These are phyloP conservation scores for Rhinoptilus africanus DNA, from an alignment of 2,113 vertebrate species.

Conservation along the genomic window DNA sequence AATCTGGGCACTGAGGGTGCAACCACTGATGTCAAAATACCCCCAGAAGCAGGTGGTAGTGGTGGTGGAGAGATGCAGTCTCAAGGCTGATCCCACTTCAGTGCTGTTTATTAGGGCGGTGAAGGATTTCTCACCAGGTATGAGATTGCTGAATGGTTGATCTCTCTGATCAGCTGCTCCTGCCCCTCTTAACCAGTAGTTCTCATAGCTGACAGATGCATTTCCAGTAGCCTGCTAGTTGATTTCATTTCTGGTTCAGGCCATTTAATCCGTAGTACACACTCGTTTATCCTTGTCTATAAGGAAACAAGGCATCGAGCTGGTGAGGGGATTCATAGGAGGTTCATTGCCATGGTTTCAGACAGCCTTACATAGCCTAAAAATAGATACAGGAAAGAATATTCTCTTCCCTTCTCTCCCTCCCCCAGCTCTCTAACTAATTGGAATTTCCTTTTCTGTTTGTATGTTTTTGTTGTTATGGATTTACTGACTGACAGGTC, in stretches of 20 bases:
- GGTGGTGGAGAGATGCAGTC: background rate
- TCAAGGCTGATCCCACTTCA: background rate
- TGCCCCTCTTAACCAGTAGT: background rate
- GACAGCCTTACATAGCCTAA: conserved; percentile 20
- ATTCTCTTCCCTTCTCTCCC: conserved; percentile 31
- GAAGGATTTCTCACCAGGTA: background rate
- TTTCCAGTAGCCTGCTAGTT: background rate
- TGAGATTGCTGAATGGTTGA: fast-evolving
- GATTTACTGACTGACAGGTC: conserved; percentile 12
- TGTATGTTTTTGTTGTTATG: background rate
- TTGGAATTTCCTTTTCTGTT: conserved; percentile 37
- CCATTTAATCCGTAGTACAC: background rate
- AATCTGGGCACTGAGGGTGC: background rate
- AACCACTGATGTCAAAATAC: background rate
- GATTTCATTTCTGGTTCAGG: background rate
- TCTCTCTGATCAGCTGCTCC: background rate
- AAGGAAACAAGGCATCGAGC: background rate
- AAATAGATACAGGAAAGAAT: conserved; percentile 62
- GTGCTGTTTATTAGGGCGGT: background rate
- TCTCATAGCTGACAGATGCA: background rate
- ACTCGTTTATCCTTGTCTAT: conserved; percentile 12
- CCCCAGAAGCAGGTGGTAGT: background rate
- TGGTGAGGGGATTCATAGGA: conserved; percentile 8
- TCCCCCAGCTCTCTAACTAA: conserved; percentile 15
- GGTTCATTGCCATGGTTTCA: conserved; percentile 67